Conservation (phyloP, 1,140 invertebrate species). For the Euborellia annulipes region DNA sequence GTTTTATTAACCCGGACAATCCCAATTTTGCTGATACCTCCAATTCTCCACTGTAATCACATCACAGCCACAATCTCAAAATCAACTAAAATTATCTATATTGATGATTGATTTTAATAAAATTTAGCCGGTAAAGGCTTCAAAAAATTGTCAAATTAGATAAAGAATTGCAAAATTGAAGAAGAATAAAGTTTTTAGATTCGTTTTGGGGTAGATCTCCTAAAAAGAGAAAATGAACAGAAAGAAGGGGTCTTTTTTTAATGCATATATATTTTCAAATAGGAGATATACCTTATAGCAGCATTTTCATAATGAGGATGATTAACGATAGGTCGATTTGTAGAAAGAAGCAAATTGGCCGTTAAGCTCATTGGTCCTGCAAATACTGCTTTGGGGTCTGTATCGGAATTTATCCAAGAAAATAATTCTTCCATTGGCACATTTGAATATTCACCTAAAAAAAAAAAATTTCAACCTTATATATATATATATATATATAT, state of each 20-base stretch:
- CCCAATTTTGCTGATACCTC: no score
- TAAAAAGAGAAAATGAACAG: no score
- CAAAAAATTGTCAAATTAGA: background rate
- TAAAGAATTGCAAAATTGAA: constrained; percentile 3
- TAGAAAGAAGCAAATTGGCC: constrained; percentile 61
- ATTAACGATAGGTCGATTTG: constrained; percentile 56
- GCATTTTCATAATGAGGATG: constrained; percentile 73
- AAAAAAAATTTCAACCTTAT: constrained; percentile 8
- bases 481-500: no score
- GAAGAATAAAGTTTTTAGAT: no score
- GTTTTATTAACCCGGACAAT: no score
- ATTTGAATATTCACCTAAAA: constrained; percentile 51
- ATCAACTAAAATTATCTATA: no score
- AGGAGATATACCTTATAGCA: constrained; percentile 38
- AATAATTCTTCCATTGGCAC: constrained; percentile 54
- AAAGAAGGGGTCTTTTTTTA: no score
- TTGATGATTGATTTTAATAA: no score
- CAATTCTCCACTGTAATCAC: no score
- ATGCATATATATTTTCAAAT: background rate
- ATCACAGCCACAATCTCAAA: no score
- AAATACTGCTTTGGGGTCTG: constrained; percentile 45
- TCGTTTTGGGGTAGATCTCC: no score
- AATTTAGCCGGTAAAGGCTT: no score
- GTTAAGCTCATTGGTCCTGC: constrained; percentile 74
- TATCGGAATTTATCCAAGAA: constrained; percentile 51